Evolutionary conservation across 1,140 invertebrate species (phyloP), one percentile per base, ranked within the genome.

Genomic region (Drosophila sulfurigaster): DNA sequence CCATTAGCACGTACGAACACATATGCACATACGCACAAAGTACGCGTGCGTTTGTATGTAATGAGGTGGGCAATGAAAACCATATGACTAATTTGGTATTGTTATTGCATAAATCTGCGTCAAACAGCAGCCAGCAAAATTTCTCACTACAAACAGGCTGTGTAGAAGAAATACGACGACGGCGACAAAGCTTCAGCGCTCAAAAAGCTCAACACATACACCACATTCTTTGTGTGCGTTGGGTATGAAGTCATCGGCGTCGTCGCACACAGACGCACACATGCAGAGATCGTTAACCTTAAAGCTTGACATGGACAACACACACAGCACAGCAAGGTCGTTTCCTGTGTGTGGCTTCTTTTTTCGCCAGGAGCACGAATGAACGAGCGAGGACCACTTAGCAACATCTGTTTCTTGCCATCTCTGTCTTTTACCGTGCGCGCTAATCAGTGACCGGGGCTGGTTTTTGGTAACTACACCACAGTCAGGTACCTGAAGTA

Each of bases 401-500:
- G 70, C 72, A 86, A 86, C 82, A 79, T 77, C 78, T 85, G 81
- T 65, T n/a, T n/a, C 16, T 57, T 35, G 16, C 30, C 7, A 45
- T 49, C 51, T 54, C 25, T 38, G 78, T 83, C 81, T 83, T 57
- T 71, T 88, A 91, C 94, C 93, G 93, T 94, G 93, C 94, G 95
- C 93, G 95, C 94, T 96, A 95, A 95, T 94, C 95, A 95, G 95
- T 95, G 95, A 94, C 95, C 95, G 94, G 91, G 94, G 94, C 94
- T 95, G 95, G 93, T 93, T 93, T 94, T 38, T 38, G 7, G 30
- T 92, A 28, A 6, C 79, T 78, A 80, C 76, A 38, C 92, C 92
- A 91, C 93, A 98, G 97, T 98, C 97, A 98, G 97, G 97, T 98
- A 98, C 97, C 97, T 97, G 97, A 97, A 98, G 97, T 98, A 98